These are phyloP conservation scores for Brachypalpus laphriformis DNA, from an alignment of 2,888 invertebrate species.

Conservation along the genomic window DNA sequence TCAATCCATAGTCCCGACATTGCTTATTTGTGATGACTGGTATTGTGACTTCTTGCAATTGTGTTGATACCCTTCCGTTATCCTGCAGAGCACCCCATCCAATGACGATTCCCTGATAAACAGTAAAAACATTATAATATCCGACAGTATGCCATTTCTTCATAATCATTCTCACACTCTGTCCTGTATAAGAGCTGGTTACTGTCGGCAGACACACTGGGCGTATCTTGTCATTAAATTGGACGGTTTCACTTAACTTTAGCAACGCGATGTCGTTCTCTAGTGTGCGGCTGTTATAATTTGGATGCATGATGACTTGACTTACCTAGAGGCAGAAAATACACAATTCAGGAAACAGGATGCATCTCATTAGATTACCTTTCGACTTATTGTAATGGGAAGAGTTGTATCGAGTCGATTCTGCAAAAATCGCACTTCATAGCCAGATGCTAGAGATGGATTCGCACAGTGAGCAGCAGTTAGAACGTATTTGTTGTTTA, in stretches of 20 bases:
- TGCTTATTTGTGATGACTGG: conserved; percentile 70
- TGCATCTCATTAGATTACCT: not conserved
- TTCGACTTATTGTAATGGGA: conserved; percentile 9
- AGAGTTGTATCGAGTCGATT: conserved; percentile 33
- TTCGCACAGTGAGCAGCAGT: conserved; percentile 59
- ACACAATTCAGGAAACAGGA: not conserved
- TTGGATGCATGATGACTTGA: conserved; percentile 34
- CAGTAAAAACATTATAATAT: not conserved
- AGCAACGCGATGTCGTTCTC: conserved; percentile 71
- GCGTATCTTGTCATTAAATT: conserved; percentile 64
- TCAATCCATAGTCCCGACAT: conserved; percentile 54
- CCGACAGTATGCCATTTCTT: no score
- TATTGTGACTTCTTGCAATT: conserved; percentile 66
- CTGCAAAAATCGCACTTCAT: conserved; percentile 57
- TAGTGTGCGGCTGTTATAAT: conserved; percentile 40
- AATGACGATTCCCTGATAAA: conserved; percentile 60
- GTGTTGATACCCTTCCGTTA: conserved; percentile 38
- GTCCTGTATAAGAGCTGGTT: conserved; percentile 39
- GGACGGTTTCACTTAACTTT: conserved; percentile 50
- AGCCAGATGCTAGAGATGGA: conserved; percentile 24
- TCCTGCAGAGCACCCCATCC: conserved; percentile 72
- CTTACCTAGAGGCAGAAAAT: not conserved
- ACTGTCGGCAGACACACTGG: conserved; percentile 67
- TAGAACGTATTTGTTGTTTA: conserved; percentile 82
- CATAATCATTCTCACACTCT: conserved; percentile 55